Evolutionary conservation across 2,888 invertebrate genomes (phyloP).

Genomic region (Smittia aterrima): DNA sequence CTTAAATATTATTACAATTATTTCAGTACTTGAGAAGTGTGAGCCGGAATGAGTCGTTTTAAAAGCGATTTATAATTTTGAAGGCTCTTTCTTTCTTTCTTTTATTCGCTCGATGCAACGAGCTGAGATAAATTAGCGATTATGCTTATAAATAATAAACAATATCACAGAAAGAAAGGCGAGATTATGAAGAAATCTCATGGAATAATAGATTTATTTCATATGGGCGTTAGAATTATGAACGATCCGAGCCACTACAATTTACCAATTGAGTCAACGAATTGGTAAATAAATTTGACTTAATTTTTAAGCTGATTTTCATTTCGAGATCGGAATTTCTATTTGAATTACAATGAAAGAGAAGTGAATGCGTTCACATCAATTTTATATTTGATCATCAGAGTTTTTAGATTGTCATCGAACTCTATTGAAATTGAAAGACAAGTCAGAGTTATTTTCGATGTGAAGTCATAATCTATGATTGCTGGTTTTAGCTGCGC

Average conservation of each 20-base stretch:
- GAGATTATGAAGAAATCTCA: background rate
- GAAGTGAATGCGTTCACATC: background rate
- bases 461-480: background rate
- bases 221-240: constrained; percentile 26
- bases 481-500: background rate
- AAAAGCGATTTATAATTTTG: constrained; percentile 19
- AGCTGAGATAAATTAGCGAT: constrained; percentile 37
- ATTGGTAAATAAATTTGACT: background rate
- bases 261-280: background rate
- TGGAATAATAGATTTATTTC: constrained; percentile 7
- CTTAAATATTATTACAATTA: constrained; percentile 24
- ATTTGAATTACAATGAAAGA: background rate
- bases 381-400: background rate
- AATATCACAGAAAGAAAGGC: constrained; percentile 8
- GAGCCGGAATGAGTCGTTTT: constrained; percentile 5
- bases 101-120: background rate
- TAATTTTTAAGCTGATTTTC: constrained; percentile 28
- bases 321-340: constrained; percentile 13
- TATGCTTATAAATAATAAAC: constrained; percentile 19
- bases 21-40: background rate
- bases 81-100: background rate
- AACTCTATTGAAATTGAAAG: constrained; percentile 1
- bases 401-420: constrained; percentile 11
- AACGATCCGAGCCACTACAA: background rate
- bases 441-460: background rate